phyloP scores from a whole-genome alignment of 2,113 vertebrate genomes.

The Talpa occidentalis region DNA sequence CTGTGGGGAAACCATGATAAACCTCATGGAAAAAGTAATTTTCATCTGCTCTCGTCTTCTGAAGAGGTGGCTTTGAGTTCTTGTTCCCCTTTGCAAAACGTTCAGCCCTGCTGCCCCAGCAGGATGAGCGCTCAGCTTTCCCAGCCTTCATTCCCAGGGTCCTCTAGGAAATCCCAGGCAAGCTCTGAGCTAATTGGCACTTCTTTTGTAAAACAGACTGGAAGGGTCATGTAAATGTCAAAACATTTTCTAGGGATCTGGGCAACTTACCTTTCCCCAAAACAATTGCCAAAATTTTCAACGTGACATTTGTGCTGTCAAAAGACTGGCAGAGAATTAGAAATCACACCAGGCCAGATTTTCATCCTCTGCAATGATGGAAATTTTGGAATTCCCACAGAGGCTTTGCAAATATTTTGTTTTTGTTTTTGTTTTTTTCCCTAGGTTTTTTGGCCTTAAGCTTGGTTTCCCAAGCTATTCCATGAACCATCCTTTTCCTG shows the following conservation, averaged over 20 bases:
- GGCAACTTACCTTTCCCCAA: constrained; percentile 65
- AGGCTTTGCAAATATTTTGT: background rate
- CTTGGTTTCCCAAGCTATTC: constrained; percentile 27
- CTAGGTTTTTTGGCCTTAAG: background rate
- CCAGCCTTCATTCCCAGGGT: constrained; percentile 24
- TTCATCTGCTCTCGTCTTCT: background rate
- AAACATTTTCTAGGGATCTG: constrained; percentile 72
- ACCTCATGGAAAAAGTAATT: constrained; percentile 13
- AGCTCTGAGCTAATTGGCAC: constrained; percentile 54
- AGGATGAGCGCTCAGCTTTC: background rate
- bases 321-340: constrained; percentile 39
- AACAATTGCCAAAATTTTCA: constrained; percentile 64
- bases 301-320: constrained; percentile 70
- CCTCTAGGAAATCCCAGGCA: constrained; percentile 58
- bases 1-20: constrained; percentile 19
- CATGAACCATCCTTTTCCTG: background rate
- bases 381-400: constrained; percentile 40
- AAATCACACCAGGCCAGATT: background rate
- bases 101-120: background rate
- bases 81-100: background rate
- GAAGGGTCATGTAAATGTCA: constrained; percentile 75
- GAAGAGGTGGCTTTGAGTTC: background rate
- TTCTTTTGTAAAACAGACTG: constrained; percentile 53
- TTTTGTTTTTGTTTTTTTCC: constrained; percentile 48
- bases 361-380: background rate